Conservation (phyloP, 2,888 invertebrate species). For the Eupithecia vulgata region DNA sequence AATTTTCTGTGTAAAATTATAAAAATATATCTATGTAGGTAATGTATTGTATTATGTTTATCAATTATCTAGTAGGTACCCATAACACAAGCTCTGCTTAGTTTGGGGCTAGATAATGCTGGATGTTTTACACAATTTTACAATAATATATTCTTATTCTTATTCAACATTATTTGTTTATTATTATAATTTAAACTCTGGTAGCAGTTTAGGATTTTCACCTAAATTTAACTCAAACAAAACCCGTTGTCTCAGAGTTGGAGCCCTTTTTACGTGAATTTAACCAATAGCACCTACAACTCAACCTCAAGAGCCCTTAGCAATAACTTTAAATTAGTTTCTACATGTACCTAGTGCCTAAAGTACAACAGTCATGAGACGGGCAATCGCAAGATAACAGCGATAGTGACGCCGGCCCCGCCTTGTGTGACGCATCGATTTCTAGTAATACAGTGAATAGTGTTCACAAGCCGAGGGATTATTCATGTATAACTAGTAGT, state of each 20-base stretch:
- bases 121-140: too few relatives aligned
- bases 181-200: too few relatives aligned
- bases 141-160: too few relatives aligned
- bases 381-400: background rate
- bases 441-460: background rate
- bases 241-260: background rate
- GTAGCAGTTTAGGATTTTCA: background rate
- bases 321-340: conserved; percentile 1
- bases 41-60: too few relatives aligned
- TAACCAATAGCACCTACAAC: background rate
- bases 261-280: background rate
- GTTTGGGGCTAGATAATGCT: too few relatives aligned
- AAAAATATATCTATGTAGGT: too few relatives aligned
- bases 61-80: too few relatives aligned
- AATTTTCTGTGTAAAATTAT: too few relatives aligned
- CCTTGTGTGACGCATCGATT: background rate
- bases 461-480: background rate
- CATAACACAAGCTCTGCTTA: too few relatives aligned
- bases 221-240: background rate
- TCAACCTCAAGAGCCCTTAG: background rate
- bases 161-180: too few relatives aligned
- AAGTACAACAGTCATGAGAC: background rate
- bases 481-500: background rate
- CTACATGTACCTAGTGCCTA: background rate
- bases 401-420: background rate